These are phyloP conservation scores for Porites rus DNA, from an alignment of 92 coral and sea anemone species.

Conservation along the genomic window DNA sequence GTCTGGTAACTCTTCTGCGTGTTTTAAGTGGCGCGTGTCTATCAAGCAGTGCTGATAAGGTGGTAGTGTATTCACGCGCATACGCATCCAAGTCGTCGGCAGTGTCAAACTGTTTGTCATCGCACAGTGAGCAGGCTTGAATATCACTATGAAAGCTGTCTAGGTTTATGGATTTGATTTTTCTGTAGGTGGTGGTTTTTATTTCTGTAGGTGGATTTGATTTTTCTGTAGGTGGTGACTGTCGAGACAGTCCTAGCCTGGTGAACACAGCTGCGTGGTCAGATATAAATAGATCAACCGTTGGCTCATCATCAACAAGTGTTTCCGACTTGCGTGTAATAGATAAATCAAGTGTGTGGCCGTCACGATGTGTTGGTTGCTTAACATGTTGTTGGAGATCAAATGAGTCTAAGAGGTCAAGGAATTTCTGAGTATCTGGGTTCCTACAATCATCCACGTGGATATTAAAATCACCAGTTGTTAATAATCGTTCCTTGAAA, in stretches of 20 bases:
- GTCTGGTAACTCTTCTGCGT: constrained; percentile 43
- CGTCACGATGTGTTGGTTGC: constrained; percentile 43
- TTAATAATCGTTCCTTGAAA: constrained; percentile 38
- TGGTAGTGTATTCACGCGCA: constrained; percentile 39
- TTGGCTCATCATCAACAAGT: constrained; percentile 30
- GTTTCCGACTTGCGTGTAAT: constrained; percentile 55
- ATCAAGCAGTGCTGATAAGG: constrained; percentile 56
- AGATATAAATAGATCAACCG: constrained; percentile 48
- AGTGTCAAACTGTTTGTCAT: constrained; percentile 15
- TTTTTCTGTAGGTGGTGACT: not conserved
- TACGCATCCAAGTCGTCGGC: constrained; percentile 46
- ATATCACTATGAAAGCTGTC: constrained; percentile 50
- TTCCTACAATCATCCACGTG: constrained; percentile 51
- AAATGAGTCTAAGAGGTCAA: constrained; percentile 54
- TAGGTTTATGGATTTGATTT: constrained; percentile 52
- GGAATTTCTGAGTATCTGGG: constrained; percentile 50
- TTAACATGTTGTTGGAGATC: constrained; percentile 64
- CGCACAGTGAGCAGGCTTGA: constrained; percentile 45
- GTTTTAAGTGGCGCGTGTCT: constrained; percentile 48
- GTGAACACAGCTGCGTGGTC: constrained; percentile 59
- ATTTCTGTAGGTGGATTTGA: constrained; percentile 52
- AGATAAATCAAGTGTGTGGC: constrained; percentile 58
- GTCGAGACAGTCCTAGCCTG: constrained; percentile 29
- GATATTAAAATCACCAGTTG: constrained; percentile 62
- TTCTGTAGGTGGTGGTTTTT: constrained; percentile 13